A percentile compares a stretch with the other conserved stretches of the same genome.
Conservation (phyloP, 2,888 invertebrate genomes). For the Herminia tarsipennalis region DNA sequence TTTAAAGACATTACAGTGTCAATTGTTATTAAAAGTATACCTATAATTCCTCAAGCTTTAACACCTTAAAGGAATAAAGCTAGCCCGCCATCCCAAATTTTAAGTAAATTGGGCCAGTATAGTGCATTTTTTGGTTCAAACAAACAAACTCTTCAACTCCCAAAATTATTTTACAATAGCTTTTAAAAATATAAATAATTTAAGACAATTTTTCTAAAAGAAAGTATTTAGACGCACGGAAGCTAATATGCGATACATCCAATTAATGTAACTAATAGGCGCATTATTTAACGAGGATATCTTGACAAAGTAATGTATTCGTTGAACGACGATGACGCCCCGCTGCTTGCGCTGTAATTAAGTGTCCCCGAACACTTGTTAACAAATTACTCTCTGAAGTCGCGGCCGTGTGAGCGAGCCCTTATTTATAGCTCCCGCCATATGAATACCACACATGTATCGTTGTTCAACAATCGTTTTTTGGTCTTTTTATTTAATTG, state of each 20-base stretch:
- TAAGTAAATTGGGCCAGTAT: too few species aligned
- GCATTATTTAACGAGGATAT: constrained; percentile 65
- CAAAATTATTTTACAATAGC: too few species aligned
- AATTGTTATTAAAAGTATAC: too few species aligned
- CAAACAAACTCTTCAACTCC: too few species aligned
- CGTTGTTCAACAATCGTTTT: constrained; percentile 22
- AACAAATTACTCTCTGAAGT: constrained; percentile 78
- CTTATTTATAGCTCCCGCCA: constrained; percentile 65
- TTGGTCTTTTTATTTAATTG: neutral
- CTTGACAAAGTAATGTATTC: constrained; percentile 69
- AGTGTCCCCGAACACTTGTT: constrained; percentile 77
- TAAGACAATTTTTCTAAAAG: too few species aligned
- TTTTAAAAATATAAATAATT: too few species aligned
- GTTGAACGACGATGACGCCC: constrained; percentile 73
- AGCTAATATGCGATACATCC: constrained; percentile 46
- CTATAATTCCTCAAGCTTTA: too few species aligned
- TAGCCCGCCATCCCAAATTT: too few species aligned
- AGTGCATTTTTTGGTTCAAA: too few species aligned
- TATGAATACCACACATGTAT: constrained; percentile 33
- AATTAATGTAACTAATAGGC: constrained; percentile 65
- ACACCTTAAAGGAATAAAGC: too few species aligned
- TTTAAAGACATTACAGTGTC: too few species aligned
- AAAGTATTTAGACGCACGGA: neutral
- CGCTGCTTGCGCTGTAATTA: constrained; percentile 73
- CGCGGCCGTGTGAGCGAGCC: constrained; percentile 58